Conservation (phyloP, 2,797 vertebrate species). For the Melopsittacus undulatus region DNA sequence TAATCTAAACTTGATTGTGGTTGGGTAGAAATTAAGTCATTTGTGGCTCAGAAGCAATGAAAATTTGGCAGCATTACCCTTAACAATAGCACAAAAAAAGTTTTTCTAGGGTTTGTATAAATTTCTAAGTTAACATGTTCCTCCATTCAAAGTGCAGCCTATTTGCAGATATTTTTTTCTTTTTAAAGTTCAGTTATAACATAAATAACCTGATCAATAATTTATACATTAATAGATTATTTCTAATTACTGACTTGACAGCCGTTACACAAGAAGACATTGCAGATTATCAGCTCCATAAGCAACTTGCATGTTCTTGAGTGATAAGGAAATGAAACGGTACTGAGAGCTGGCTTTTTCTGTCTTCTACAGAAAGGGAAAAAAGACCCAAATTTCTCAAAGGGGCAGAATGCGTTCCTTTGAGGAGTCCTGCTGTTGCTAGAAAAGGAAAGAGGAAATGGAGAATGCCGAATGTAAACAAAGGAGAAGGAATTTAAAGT, state of each 20-base stretch:
- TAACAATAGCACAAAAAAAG: not conserved
- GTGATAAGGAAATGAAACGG: constrained; percentile 1
- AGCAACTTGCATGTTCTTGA: constrained; percentile 9
- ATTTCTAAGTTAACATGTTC: not conserved
- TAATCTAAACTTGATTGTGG: not conserved
- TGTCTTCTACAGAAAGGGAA: not conserved
- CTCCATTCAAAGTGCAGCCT: not conserved
- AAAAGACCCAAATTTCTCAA: not conserved
- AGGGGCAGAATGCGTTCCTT: not conserved
- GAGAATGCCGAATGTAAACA: not conserved
- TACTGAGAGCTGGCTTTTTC: not conserved
- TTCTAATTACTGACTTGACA: not conserved
- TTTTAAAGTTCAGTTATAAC: not conserved
- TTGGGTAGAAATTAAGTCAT: not conserved
- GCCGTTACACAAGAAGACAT: not conserved
- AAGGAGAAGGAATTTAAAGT: not conserved
- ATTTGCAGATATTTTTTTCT: not conserved
- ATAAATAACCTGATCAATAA: not conserved
- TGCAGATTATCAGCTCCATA: not conserved
- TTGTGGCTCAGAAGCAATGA: not conserved
- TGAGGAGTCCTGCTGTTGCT: not conserved
- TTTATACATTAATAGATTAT: not conserved
- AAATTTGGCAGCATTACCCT: not conserved
- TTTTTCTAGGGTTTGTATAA: not conserved
- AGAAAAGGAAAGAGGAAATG: not conserved